Evolutionary conservation across 1,140 invertebrate genomes (phyloP), one percentile per base, ranked within the genome.

Genomic region (Penaeus japonicus): DNA sequence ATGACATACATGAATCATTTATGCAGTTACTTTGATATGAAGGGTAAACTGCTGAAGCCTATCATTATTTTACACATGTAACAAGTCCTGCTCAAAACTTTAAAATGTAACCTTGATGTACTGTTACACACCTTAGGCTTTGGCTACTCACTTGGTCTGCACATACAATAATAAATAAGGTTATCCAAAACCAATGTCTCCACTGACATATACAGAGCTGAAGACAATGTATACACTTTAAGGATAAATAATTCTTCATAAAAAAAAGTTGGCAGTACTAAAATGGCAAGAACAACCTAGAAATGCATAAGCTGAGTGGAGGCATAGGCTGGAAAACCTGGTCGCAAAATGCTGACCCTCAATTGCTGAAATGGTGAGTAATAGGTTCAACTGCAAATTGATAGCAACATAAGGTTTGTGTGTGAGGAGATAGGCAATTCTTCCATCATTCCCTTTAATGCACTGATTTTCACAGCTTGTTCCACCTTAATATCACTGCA

Each of bases 101-200:
- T 39, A 32, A 47, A 24, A 78, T 73, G 17, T 39, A 53, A 73
- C 32, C 39, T 54, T 30, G n/a, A 85, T 55, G 30, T 59, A 78
- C 54, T 59, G 20, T 62, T 32, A 84, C 70, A 32, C 57, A 47
- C 24, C 35, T 54, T 39, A 12, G 81, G 22, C 39, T 75, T 86
- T 80, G 57, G 27, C 62, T 81, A 81, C 53, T 80, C 32, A 87
- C 79, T 79, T 55, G 47, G n/a, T 32, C 30, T 79, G 77, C 24
- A 59, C 77, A 62, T 35, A 62, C 70, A 39, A 84, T 20, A 84
- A 87, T 87, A 80, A 81, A 87, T 87, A 87, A 47, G 47, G 85
- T 62, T 79, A 35, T 65, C 77, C 77, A 85, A 73, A 87, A 86
- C 84, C 75, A 39, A 78, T 80, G 55, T 80, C 47, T 87, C 78